phyloP scores from a whole-genome alignment of 2,797 vertebrate species.

The Galaxias olidus region DNA sequence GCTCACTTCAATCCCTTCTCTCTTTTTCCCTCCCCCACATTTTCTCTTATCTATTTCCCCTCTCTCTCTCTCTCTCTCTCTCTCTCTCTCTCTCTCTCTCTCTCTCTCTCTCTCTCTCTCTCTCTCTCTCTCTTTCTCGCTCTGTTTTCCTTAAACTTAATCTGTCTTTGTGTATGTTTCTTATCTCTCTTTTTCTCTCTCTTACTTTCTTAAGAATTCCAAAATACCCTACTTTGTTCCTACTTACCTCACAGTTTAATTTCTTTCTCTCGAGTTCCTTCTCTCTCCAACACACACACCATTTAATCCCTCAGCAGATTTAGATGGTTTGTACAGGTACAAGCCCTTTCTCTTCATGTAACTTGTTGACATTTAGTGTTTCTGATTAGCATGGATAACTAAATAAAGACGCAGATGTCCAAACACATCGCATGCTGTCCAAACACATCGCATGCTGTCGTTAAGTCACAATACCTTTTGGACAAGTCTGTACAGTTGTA shows the following conservation, averaged over 20 bases:
- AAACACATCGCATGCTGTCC: too few relatives aligned
- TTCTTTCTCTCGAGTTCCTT: background rate
- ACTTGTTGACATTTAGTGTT: constrained; percentile 33
- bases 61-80: background rate
- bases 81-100: constrained; percentile 37
- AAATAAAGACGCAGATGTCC: background rate
- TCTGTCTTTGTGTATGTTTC: constrained; percentile 35
- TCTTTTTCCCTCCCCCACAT: constrained; percentile 1
- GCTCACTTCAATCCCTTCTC: constrained; percentile 32
- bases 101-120: constrained; percentile 9
- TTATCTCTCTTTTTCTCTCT: background rate
- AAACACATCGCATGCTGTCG: too few relatives aligned
- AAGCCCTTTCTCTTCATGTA: constrained; percentile 36
- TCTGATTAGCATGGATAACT: constrained; percentile 6
- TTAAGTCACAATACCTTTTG: too few relatives aligned
- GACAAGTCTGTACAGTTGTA: too few relatives aligned
- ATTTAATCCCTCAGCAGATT: background rate
- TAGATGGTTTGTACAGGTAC: constrained; percentile 38
- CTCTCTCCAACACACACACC: background rate
- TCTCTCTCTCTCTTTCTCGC: background rate
- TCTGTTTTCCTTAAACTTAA: background rate
- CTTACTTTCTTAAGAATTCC: background rate
- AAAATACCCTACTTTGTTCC: background rate
- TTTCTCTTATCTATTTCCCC: constrained; percentile 5
- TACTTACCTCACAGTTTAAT: background rate